Base-by-base conservation (phyloP, 2,113 vertebrate species). In the Labrus mixtus region DNA sequence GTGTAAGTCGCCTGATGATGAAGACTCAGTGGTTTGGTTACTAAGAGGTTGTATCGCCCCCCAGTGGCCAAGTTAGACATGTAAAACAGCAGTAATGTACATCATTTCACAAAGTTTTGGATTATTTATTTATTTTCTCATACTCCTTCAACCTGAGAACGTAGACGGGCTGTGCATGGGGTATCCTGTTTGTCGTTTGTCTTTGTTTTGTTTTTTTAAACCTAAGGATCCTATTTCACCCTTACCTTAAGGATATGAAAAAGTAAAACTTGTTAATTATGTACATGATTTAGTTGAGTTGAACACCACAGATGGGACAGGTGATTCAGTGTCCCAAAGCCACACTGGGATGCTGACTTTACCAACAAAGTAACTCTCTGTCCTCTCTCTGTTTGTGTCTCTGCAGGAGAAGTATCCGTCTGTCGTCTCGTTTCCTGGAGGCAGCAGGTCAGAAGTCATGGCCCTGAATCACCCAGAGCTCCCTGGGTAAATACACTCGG, bases 391-490 rank as follows among this genome's bases (percentile, higher is more conserved):
- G 16, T 55, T 16, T 16, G 0, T 73, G 1, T 83, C 13, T 79
- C 54, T 92, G 90, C 83, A 87, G 70, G 66, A 83, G 76, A 89
- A 94, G 76, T 68, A 79, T 86, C 81, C 85, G 0, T 72, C 81
- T 0, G 36, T 83, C 8, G 57, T 90, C 11, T 81, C 89, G 37
- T 29, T 91, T 60, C 90, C 90, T 53, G 71, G 56, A 67, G 83
- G 83, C 77, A 65, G 71, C 81, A 76, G 70, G 70, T 90, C 91
- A 53, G 83, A 90, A 64, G 76, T 91, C 79, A 90, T 92, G 90
- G 65, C 19, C 57, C 29, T 93, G 62, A 81, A 58, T 50, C 87
- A 87, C 39, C 86, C 89, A 1, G n/a, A 90, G 64, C 87, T 90
- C 66, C 78, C 89, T 1, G 64, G 89, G 92, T 91, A 89, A 89